phyloP scores from a whole-genome alignment of 2,797 vertebrate species.

The Benthosema pterotum region DNA sequence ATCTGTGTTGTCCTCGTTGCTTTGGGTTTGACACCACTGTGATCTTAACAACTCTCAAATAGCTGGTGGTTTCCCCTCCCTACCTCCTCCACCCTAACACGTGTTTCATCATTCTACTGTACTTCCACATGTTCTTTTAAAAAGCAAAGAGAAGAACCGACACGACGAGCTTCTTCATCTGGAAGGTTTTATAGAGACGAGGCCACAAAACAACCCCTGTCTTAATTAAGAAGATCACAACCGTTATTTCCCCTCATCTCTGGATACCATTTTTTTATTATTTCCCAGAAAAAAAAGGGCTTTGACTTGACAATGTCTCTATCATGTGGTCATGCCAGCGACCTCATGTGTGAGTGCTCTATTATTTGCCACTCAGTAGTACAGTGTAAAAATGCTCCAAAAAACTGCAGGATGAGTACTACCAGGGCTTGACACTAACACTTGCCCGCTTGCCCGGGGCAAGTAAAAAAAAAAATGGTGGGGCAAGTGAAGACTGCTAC shows the following conservation, averaged over 20 bases:
- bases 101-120: constrained; percentile 26
- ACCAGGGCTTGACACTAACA: too few relatives aligned
- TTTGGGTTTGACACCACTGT: constrained; percentile 5
- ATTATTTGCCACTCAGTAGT: not conserved
- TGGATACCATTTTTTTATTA: constrained; percentile 16
- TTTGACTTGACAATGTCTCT: not conserved
- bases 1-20: constrained; percentile 23
- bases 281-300: too few relatives aligned
- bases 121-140: constrained; percentile 22
- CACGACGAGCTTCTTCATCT: constrained; percentile 26
- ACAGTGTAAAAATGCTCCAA: constrained; percentile 17
- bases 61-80: constrained; percentile 20
- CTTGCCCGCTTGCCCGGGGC: too few relatives aligned
- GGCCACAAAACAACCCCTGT: constrained; percentile 9
- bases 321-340: constrained; percentile 7
- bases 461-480: too few relatives aligned
- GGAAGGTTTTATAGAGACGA: constrained; percentile 22
- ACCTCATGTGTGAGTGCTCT: not conserved
- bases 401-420: not conserved
- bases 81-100: too few relatives aligned
- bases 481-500: too few relatives aligned
- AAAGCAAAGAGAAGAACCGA: constrained; percentile 5
- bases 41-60: constrained; percentile 14
- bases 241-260: not conserved
- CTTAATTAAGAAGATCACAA: constrained; percentile 16